Base-by-base conservation (phyloP, 2,797 vertebrate species). In the Smutsia temminckii region DNA sequence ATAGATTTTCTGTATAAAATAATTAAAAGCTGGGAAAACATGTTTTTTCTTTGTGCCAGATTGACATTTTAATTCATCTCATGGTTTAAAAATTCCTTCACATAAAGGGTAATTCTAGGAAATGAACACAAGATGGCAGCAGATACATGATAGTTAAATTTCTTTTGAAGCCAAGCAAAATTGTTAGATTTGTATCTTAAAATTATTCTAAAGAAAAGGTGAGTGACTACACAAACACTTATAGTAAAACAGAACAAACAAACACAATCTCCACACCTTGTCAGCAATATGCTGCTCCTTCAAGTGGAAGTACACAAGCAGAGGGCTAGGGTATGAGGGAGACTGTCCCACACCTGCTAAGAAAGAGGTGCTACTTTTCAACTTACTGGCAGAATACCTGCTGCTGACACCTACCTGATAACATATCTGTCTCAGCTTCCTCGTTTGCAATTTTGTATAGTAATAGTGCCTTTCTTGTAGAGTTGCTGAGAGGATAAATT, bases 121-220 rank as follows among this genome's bases (percentile, higher is more conserved):
- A 72, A 25, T 40, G 1, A 86, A 49, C 96, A 94, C 79, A n/a
- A 89, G 95, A 89, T 95, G 96, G 95, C 79, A 93, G 85, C 29
- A 89, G 77, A 87, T n/a, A 32, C 77, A 85, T 40, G 16, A 5
- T 29, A 69, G 21, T 32, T 53, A 89, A 84, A 88, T 11, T 23
- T 57, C 17, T 27, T 72, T 27, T 20, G 18, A 14, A n/a, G 14
- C 11, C 29, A 25, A 55, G 29, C 14, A 69, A 69, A 92, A 53
- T 5, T 34, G 23, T 34, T 14, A 8, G 40, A 80, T 1, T 2
- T 49, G n/a, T 64, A 59, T 3, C 23, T 21, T 63, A 32, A 92
- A 71, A 51, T 77, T 86, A 64, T 53, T 87, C 29, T 86, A 61
- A 80, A 53, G 23, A 37, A n/a, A 8, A 80, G 17, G 71, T 61